Conservation (phyloP, 2,797 vertebrate genomes). For the Cetoscarus ocellatus region DNA sequence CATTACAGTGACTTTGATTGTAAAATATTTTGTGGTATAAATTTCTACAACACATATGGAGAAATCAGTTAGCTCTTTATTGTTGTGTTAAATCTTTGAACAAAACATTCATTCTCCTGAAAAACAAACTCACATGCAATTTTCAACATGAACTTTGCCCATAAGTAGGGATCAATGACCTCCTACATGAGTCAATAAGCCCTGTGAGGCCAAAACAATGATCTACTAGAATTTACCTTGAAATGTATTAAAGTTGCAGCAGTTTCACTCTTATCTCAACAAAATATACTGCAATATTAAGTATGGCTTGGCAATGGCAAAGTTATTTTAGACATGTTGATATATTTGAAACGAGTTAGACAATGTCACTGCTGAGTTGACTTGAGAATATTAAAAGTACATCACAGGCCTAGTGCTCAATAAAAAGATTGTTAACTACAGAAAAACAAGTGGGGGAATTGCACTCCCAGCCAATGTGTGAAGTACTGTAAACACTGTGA, state of each 20-base stretch:
- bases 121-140: conserved; percentile 40
- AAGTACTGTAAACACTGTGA: too few relatives aligned
- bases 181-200: conserved; percentile 57
- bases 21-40: not conserved
- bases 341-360: too few relatives aligned
- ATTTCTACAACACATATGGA: not conserved
- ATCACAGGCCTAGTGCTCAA: too few relatives aligned
- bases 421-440: too few relatives aligned
- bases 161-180: conserved; percentile 54
- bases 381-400: too few relatives aligned
- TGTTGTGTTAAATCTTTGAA: conserved; percentile 21
- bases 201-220: conserved; percentile 9
- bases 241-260: not conserved
- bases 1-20: not conserved
- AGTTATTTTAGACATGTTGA: too few relatives aligned
- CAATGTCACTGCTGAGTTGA: too few relatives aligned
- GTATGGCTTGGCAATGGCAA: too few relatives aligned
- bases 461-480: too few relatives aligned
- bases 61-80: not conserved
- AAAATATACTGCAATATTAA: not conserved
- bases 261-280: not conserved
- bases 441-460: too few relatives aligned
- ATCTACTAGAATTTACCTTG: conserved; percentile 1
- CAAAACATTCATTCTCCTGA: conserved; percentile 36
- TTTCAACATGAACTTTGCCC: conserved; percentile 68